These are phyloP conservation scores for Geotrypetes seraphini DNA, from an alignment of 2,797 vertebrate genomes.

Conservation along the genomic window DNA sequence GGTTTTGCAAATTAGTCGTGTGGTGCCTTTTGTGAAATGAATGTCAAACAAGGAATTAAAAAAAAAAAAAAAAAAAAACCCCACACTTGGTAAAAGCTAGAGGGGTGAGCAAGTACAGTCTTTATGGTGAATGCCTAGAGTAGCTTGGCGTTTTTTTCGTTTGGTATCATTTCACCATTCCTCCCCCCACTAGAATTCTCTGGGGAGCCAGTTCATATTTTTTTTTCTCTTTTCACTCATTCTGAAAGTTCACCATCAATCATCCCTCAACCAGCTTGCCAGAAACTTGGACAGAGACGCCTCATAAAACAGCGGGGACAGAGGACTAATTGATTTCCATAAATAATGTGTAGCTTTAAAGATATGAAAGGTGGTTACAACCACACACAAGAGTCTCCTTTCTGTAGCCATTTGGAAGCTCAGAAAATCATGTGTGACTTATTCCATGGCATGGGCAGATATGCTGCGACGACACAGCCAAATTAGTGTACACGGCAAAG, in stretches of 20 bases:
- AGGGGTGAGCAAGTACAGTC: too few species aligned
- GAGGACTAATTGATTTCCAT: slow-evolving; percentile 45
- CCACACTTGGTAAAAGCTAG: too few species aligned
- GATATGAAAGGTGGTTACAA: slow-evolving; percentile 35
- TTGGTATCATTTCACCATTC: slow-evolving; percentile 32
- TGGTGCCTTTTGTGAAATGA: too few species aligned
- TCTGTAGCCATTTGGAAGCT: background rate
- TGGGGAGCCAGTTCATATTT: slow-evolving; percentile 13
- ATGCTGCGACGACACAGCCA: slow-evolving; percentile 13
- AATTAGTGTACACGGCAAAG: slow-evolving; percentile 17
- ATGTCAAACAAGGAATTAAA: too few species aligned
- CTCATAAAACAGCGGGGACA: slow-evolving; percentile 43
- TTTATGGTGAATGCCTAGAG: too few species aligned
- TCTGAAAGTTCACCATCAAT: slow-evolving; percentile 36
- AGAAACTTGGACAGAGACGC: slow-evolving; percentile 37
- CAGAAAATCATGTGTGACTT: slow-evolving; percentile 15
- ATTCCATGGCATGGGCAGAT: slow-evolving; percentile 13
- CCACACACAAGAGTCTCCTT: slow-evolving; percentile 33
- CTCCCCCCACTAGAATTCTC: slow-evolving; percentile 26
- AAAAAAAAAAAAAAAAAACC: too few species aligned
- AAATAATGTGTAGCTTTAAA: slow-evolving; percentile 46
- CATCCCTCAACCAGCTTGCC: slow-evolving; percentile 30
- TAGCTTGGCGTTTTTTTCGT: slow-evolving; percentile 2
- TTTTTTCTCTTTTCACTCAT: slow-evolving; percentile 39
- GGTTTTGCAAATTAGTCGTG: too few species aligned